A percentile compares a stretch with the other conserved stretches of the same genome.
Conservation (phyloP, 92 coral and sea anemone species). For the Palythoa grandiflora region DNA sequence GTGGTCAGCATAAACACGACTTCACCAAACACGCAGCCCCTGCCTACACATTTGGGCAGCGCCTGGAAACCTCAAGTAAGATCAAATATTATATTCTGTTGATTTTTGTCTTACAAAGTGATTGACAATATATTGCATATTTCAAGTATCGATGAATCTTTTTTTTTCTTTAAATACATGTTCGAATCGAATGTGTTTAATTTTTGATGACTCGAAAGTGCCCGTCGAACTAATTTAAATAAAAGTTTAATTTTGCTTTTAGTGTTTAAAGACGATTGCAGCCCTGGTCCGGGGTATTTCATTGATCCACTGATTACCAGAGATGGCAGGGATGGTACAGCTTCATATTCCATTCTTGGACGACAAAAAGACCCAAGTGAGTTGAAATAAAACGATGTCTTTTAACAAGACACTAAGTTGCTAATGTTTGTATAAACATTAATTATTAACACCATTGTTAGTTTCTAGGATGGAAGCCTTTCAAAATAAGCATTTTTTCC, state of each 20-base stretch:
- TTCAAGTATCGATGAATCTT: not conserved
- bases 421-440: not conserved
- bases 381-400: conserved; percentile 38
- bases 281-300: conserved; percentile 94
- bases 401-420: not conserved
- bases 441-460: no score
- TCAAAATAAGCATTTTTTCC: no score
- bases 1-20: conserved; percentile 81
- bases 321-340: conserved; percentile 91
- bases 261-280: conserved; percentile 97
- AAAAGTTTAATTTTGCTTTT: conserved; percentile 2
- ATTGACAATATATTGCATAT: not conserved
- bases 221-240: not conserved
- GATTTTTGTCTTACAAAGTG: conserved; percentile 2
- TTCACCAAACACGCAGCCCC: conserved; percentile 80
- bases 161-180: not conserved
- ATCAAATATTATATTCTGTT: not conserved
- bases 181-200: not conserved
- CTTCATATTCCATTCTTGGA: conserved; percentile 87
- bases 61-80: conserved; percentile 93
- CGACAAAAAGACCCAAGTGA: conserved; percentile 88
- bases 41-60: conserved; percentile 89
- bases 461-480: no score
- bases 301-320: conserved; percentile 82
- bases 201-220: not conserved